Base-by-base conservation (phyloP, 2,888 invertebrate genomes). In the Metellina segmentata region DNA sequence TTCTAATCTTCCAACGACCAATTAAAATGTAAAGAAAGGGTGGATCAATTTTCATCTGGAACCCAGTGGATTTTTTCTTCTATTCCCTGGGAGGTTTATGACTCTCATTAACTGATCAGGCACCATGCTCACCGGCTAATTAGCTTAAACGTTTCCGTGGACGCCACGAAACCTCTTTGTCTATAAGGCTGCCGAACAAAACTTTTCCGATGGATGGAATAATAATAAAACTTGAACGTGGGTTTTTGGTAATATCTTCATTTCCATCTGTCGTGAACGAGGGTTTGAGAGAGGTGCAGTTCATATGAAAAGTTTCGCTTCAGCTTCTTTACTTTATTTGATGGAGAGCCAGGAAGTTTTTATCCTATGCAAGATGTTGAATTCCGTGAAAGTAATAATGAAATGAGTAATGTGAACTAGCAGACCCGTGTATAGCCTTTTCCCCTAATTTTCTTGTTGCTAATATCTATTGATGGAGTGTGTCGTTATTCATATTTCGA, bases 91-190 rank as follows among this genome's bases (percentile, higher is more conserved):
- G 61, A 79, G 53, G 53, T 79, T 79, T 79, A 79, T 79, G 61
- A 49, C 13, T 19, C 79, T 79, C 79, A 53, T 79, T 79, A 79
- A 53, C 20, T 13, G 49, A 61, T 13, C 53, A 53, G 79, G 53
- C 11, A 53, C 52, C 79, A 79, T 7, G 53, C 20, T 11, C 53
- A 34, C 11, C 20, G 11, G 20, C 79, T 79, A 79, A 79, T 79
- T 79, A 53, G 19, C 79, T 53, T 53, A 79, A 79, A 61, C 49
- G 79, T 20, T 79, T 61, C 20, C 79, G 20, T 19, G n/a, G 51
- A 49, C 20, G 11, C 20, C 20, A 8, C n/a, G 79, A 52, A 53
- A 78, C 77, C 19, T 16, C 19, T 48, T 51, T 9, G 19, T 79
- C 79, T 20, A 34, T 79, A 20, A 53, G 19, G 19, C 53, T 6